These are phyloP conservation scores for Choloepus didactylus DNA, from an alignment of 2,797 vertebrate genomes.

Conservation along the genomic window DNA sequence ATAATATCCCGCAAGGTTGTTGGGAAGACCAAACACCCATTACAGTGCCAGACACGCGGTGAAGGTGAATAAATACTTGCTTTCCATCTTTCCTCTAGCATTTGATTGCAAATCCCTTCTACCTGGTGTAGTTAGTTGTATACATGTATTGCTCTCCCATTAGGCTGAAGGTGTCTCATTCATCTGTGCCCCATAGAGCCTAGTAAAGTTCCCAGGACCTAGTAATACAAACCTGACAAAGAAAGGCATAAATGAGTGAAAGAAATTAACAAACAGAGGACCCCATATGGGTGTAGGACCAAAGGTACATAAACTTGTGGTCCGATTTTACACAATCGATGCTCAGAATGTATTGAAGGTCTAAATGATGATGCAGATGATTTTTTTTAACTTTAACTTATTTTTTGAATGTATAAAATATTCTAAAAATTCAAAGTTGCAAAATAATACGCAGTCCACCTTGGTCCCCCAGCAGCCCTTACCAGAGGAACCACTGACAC, in stretches of 20 bases:
- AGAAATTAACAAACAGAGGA: background rate
- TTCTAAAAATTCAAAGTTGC: background rate
- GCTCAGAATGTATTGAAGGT: background rate
- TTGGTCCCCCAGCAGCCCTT: background rate
- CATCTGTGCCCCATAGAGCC: background rate
- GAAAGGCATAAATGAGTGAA: background rate
- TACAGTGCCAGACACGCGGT: background rate
- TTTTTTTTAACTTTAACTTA: background rate
- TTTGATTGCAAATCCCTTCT: background rate
- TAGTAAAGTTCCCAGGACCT: background rate
- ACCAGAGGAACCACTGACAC: background rate
- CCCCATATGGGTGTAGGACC: rapidly evolving
- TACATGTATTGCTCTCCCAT: background rate
- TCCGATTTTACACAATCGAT: background rate
- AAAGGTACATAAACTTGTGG: background rate
- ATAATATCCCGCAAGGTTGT: background rate
- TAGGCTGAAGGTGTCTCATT: background rate
- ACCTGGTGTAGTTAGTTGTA: background rate
- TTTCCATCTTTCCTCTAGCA: background rate
- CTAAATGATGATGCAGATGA: background rate
- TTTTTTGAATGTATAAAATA: background rate
- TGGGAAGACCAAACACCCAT: background rate
- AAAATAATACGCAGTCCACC: background rate
- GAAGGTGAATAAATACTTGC: background rate
- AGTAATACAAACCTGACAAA: background rate